Evolutionary conservation across 2,797 vertebrate genomes (phyloP).

Genomic region (Poeciliopsis paucimaculata): DNA sequence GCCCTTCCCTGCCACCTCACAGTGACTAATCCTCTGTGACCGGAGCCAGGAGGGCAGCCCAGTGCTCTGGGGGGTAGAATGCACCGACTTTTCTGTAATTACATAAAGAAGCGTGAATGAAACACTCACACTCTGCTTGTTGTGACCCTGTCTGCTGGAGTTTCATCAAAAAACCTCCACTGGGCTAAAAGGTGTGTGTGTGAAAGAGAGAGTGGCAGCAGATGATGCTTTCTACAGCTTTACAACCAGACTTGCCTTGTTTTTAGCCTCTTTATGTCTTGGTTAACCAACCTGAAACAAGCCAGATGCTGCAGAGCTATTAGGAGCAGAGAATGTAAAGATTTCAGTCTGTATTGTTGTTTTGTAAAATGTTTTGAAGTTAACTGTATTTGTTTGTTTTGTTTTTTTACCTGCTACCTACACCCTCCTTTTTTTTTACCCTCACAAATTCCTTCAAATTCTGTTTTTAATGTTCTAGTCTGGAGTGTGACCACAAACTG

Average conservation of each 20-base stretch:
- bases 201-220: neutral
- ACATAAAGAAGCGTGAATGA: slow-evolving; percentile 31
- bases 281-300: slow-evolving; percentile 35
- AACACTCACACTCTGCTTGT: slow-evolving; percentile 39
- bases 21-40: slow-evolving; percentile 49
- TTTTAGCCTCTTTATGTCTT: slow-evolving; percentile 20
- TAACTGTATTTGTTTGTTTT: neutral
- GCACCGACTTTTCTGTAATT: slow-evolving; percentile 28
- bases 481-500: neutral
- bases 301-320: slow-evolving; percentile 30
- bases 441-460: neutral
- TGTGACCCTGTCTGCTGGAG: slow-evolving; percentile 37
- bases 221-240: slow-evolving; percentile 1
- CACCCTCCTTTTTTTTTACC: neutral
- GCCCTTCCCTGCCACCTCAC: slow-evolving; percentile 37
- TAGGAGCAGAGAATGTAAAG: neutral
- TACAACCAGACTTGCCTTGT: slow-evolving; percentile 6
- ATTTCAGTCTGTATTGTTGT: slow-evolving; percentile 10
- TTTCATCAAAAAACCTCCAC: slow-evolving; percentile 30
- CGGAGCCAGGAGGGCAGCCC: slow-evolving; percentile 32
- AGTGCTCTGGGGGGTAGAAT: slow-evolving; percentile 26
- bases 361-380: neutral
- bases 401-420: neutral
- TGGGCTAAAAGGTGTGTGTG: neutral
- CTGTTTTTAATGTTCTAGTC: neutral